Base-by-base conservation (phyloP, 2,888 invertebrate genomes). In the Glyphotaelius pellucidus region DNA sequence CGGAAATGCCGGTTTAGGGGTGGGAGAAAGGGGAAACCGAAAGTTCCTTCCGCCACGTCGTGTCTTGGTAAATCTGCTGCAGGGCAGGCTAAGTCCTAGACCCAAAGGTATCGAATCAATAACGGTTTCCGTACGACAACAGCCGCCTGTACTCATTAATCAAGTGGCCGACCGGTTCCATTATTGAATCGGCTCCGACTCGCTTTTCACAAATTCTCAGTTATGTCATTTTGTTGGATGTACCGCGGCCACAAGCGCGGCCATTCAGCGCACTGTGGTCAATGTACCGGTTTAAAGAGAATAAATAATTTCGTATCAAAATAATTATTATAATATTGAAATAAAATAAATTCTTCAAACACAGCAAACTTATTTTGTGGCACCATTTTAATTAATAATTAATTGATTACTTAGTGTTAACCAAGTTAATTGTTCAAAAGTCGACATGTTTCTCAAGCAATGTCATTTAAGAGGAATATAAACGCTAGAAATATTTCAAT, bases 151-250 rank as follows among this genome's bases (percentile, higher is more conserved):
- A 42, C 42, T 80, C 92, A 92, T 92, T 92, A 92, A 92, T 92
- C 92, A 92, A 79, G 83, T 88, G 87, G 90, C 80, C 92, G 86
- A 84, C 79, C 85, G 84, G 90, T 90, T 90, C 85, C 86, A 86
- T 90, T 92, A 92, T 92, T 86, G 92, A 90, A 92, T 90, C 87
- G 80, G 67, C 86, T 86, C 92, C 92, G 84, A 92, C 86, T 80
- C 87, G 90, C 90, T 87, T 91, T 91, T 91, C 90, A 80, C 86
- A 84, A 84, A 87, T 91, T 91, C 86, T 91, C 86, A 86, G 90
- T 91, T 91, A 91, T 91, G 90, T 86, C 90, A 91, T 91, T 90
- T 91, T 86, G 86, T 86, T 86, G 86, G 47, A 42, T 42, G 86
- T 52, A 79, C 67, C 67, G 31, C 30, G 30, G 88, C 67, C 67